Conservation (phyloP, 2,888 invertebrate genomes). For the Selenia dentaria region DNA sequence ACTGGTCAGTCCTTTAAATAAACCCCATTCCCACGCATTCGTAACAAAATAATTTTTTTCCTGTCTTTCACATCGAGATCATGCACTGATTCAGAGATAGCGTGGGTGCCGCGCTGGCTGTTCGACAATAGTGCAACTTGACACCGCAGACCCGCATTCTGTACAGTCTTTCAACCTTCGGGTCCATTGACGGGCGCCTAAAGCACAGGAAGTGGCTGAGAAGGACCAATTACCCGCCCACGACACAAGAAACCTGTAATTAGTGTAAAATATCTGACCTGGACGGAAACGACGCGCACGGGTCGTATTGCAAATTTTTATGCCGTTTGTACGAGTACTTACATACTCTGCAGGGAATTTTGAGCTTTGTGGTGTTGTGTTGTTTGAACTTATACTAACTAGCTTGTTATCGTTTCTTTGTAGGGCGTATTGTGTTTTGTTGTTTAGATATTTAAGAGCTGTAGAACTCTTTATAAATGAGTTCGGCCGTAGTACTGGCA, state of each 20-base stretch:
- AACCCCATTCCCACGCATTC: conserved; percentile 32
- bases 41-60: conserved; percentile 24
- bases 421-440: too few relatives aligned
- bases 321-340: conserved; percentile 3
- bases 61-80: conserved; percentile 39
- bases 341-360: not conserved
- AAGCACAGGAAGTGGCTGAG: conserved; percentile 81
- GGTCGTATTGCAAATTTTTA: conserved; percentile 30
- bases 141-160: conserved; percentile 68
- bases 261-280: conserved; percentile 74
- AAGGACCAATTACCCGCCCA: conserved; percentile 81
- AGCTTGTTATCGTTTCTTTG: too few relatives aligned
- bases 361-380: too few relatives aligned
- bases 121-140: conserved; percentile 64
- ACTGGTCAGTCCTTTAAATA: too few relatives aligned
- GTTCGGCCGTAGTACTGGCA: too few relatives aligned
- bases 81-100: conserved; percentile 36
- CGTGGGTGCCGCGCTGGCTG: conserved; percentile 71
- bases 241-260: conserved; percentile 80
- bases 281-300: conserved; percentile 60
- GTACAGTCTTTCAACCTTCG: conserved; percentile 51
- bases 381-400: too few relatives aligned
- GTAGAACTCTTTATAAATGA: too few relatives aligned
- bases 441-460: too few relatives aligned
- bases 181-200: conserved; percentile 56